Evolutionary conservation across 2,888 invertebrate species (phyloP).

Genomic region (Cerceris ruficornis): DNA sequence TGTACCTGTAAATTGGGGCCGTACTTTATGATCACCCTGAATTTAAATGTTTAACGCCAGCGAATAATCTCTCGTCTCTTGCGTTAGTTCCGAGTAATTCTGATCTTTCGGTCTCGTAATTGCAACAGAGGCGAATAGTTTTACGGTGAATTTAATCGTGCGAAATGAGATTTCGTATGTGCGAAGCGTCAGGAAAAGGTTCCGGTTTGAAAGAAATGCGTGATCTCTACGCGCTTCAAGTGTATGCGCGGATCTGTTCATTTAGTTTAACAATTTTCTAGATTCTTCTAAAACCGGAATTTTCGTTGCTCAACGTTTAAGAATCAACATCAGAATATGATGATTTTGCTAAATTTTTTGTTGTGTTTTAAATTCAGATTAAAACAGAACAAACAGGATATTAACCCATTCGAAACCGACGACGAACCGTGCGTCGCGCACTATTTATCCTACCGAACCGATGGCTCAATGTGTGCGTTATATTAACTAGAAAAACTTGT

Average conservation of each 20-base stretch:
- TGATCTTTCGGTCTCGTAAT: constrained; percentile 15
- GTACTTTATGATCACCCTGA: background rate
- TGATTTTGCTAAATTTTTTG: too few species aligned
- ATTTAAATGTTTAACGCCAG: background rate
- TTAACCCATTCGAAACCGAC: background rate
- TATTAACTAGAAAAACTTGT: background rate
- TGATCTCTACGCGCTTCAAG: constrained; percentile 5
- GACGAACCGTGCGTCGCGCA: too few species aligned
- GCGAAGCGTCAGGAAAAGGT: constrained; percentile 24
- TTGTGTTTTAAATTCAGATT: too few species aligned
- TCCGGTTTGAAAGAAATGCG: constrained; percentile 4
- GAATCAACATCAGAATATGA: too few species aligned
- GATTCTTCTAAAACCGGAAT: background rate
- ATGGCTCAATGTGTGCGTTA: background rate
- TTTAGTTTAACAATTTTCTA: background rate
- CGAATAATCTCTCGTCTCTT: background rate
- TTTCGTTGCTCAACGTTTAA: too few species aligned
- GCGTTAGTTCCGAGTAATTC: constrained; percentile 5
- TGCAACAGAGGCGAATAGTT: constrained; percentile 16
- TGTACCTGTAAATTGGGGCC: too few species aligned
- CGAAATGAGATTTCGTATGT: constrained; percentile 12
- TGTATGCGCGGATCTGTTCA: constrained; percentile 11
- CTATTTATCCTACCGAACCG: too few species aligned
- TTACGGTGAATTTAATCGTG: constrained; percentile 27
- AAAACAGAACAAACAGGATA: background rate